phyloP scores from a whole-genome alignment of 2,113 vertebrate genomes.

The Oceanodroma tethys region DNA sequence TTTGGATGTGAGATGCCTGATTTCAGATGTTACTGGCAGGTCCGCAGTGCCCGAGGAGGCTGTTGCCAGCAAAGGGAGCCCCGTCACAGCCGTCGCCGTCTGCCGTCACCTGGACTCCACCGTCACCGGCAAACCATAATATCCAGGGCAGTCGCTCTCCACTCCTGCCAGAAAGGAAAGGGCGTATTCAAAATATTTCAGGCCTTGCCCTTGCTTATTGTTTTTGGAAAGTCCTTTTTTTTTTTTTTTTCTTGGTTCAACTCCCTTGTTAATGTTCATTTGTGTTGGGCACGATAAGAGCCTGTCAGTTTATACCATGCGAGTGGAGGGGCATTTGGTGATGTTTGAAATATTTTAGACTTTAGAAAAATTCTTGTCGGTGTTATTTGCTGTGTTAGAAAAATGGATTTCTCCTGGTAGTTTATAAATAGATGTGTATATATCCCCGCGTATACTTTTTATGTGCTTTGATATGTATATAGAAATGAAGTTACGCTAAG shows the following conservation, averaged over 20 bases:
- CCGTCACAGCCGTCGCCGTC: background rate
- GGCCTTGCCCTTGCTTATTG: conserved; percentile 26
- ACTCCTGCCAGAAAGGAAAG: conserved; percentile 50
- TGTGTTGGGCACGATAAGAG: background rate
- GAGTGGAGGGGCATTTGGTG: background rate
- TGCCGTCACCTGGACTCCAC: background rate
- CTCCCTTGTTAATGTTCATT: background rate
- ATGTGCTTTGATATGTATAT: background rate
- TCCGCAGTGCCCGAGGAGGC: background rate
- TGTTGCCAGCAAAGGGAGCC: background rate
- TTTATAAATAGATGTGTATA: background rate
- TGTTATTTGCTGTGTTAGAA: background rate
- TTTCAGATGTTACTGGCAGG: background rate
- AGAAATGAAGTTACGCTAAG: background rate
- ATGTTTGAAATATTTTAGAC: background rate
- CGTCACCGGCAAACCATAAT: background rate
- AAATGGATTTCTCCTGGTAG: background rate
- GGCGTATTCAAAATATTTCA: conserved; percentile 35
- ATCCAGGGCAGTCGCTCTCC: background rate
- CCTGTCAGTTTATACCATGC: background rate
- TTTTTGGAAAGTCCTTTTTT: background rate
- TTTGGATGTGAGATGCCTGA: background rate
- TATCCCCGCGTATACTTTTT: background rate
- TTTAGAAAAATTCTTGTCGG: background rate
- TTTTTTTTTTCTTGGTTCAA: background rate